Base-by-base conservation (phyloP, 2,888 invertebrate genomes). In the Diarsia dahlii region DNA sequence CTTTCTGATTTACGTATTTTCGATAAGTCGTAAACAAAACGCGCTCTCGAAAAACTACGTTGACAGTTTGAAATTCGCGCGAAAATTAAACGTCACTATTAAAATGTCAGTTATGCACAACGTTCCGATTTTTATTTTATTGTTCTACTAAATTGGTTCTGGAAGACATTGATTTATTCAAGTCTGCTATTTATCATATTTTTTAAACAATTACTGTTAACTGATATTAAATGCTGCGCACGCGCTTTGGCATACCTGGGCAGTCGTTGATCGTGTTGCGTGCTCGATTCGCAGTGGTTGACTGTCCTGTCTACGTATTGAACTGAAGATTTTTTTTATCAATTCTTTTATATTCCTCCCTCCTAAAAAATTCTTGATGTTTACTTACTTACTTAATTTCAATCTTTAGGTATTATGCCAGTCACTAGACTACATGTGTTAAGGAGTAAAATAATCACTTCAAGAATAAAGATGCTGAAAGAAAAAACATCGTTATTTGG, bases 231-330 rank as follows among this genome's bases (percentile, higher is more conserved):
- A 84, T 82, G 71, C 78, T 64, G 60, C 45, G 56, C 81, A 85
- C 80, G 80, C 74, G 46, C 76, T 48, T n/a, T 62, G 28, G 74
- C 78, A 85, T 84, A 71, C 82, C 79, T 80, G 64, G 23, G 45
- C 23, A 81, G 76, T 78, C 75, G 70, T 73, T 81, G 84, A 58
- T 83, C 76, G 85, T 86, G 86, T 87, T 81, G 87, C 85, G 87
- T 88, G 87, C 72, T 74, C 68, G 78, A 77, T 81, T 70, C 60
- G 39, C 71, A 66, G 68, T 73, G 48, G 71, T 69, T 52, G 58
- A 72, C 45, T 68, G 34, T 65, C 62, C 45, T 66, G 34, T 65
- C 62, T 63, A 46, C 23, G 28, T 46, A 23, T 60, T n/a, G 23
- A 68, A 56, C 20, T 50, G 6, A 60, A 54, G 45, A 46, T 20